Evolutionary conservation across 2,888 invertebrate genomes (phyloP), one percentile per base, ranked within the genome.

Genomic region (Polylopha cassiicola): DNA sequence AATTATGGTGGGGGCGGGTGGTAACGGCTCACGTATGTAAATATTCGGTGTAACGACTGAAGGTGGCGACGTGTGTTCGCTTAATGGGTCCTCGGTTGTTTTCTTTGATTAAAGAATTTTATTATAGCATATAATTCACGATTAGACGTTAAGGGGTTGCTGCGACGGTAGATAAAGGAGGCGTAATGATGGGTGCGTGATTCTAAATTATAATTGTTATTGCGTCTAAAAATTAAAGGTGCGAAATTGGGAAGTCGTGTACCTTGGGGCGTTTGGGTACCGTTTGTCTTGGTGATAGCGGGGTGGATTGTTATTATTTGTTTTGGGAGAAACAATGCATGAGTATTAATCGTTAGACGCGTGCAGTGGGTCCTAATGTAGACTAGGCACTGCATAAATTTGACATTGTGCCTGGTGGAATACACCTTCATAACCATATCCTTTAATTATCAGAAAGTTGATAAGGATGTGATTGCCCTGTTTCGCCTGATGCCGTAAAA

Each of bases 21-120:
- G 73, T 82, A 84, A 85, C 82, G 84, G 81, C 82, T 80, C 80
- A 79, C 82, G 84, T 85, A 84, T 85, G 85, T 84, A 85, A 85
- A 84, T 85, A 84, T 81, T 74, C 76, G 63, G 59, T 65, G 74
- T 76, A 81, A 81, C 77, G 78, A 74, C 79, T 68, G 58, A 58
- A 82, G 82, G 84, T 81, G 80, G 78, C 77, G 80, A 80, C 79
- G 76, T 77, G 77, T 77, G 76, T 76, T 63, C 67, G 72, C 70
- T 73, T 80, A 84, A 82, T 79, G 82, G 75, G 65, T 55, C 61
- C 79, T 71, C 66, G 76, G 84, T 80, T 84, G 81, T 84, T 81
- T 82, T 85, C 85, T 84, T 85, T 85, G 85, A 85, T 85, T 85
- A 85, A 85, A 85, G 85, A 85, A 84, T 85, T 85, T 85, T 85